Evolutionary conservation across 2,888 invertebrate genomes (phyloP), one percentile per base, ranked within the genome.

Genomic region (Eremobia ochroleuca): DNA sequence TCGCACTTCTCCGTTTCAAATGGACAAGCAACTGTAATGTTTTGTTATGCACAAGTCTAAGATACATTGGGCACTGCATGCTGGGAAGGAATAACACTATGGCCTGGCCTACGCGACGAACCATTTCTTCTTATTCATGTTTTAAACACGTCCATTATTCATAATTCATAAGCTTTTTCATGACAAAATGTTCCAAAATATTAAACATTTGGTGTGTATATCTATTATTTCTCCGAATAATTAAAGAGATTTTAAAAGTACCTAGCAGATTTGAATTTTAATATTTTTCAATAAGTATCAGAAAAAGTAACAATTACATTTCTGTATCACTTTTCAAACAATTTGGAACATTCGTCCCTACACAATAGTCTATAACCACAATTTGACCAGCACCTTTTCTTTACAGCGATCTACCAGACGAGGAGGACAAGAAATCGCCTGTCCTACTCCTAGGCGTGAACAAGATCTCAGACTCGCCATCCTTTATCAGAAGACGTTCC

Each of bases 381-480:
- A 81, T 85, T 73, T 86, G 79, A 89, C 76, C 66, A 43, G 69
- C 77, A 78, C 81, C 80, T 46, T 90, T 82, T 91, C 83, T 90
- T 96, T 96, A 68, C 97, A 97, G 97, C 91, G 97, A 97, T 90
- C 96, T 97, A 77, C 97, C 97, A 43, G 97, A 97, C 92, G 96
- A 96, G 89, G 97, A 97, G 89, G 97, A 97, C 88, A 97, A 97
- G 90, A 97, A 97, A 85, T 97, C 97, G 72, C 96, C 97, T 18
- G 97, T 97, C 70, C 96, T 97, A 79, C 97, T 97, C 71, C 93
- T 97, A 91, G 97, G 97, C 81, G 97, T 97, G 81, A 97, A 97
- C 93, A 97, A 97, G 92, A 97, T 95, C 88, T 94, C 95, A 8
- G 97, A 97, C 81, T 97, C 97, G 0, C 96, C 97, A 46, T 89